Percentiles rank a stretch among this genome's conserved stretches.
Conservation (phyloP, 2,113 vertebrate species). For the Percopsis transmontana region DNA sequence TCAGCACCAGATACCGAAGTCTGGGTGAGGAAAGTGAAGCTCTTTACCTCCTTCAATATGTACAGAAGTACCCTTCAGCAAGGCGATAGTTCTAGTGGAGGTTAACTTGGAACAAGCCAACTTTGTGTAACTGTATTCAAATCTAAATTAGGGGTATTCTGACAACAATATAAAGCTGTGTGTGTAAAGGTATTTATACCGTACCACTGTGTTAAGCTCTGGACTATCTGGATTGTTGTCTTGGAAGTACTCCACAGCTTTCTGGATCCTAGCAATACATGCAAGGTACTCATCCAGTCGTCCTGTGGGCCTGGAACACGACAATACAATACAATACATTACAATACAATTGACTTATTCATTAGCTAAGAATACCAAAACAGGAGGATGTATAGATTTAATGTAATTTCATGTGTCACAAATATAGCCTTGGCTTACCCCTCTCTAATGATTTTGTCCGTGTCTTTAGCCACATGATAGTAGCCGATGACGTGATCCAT, state of each 20-base stretch:
- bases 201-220: slow-evolving; percentile 96
- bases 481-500: slow-evolving; percentile 97
- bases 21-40: too few species aligned
- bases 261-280: slow-evolving; percentile 96
- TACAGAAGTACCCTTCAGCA: too few species aligned
- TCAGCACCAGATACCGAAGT: too few species aligned
- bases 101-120: too few species aligned
- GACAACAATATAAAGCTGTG: too few species aligned
- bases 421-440: slow-evolving; percentile 79
- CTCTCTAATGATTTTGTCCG: slow-evolving; percentile 92
- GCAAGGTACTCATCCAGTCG: slow-evolving; percentile 91
- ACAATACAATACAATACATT: background rate
- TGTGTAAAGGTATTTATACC: too few species aligned
- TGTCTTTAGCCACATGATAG: slow-evolving; percentile 96
- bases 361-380: background rate
- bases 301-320: slow-evolving; percentile 84
- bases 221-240: slow-evolving; percentile 98
- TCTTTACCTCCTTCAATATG: too few species aligned
- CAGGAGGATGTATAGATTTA: too few species aligned
- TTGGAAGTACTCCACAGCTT: slow-evolving; percentile 97
- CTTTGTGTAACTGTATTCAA: too few species aligned
- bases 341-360: background rate
- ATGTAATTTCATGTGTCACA: background rate
- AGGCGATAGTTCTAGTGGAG: too few species aligned
- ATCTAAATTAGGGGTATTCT: too few species aligned